Conservation (phyloP, 2,888 invertebrate genomes). For the Macrophya alboannulata region DNA sequence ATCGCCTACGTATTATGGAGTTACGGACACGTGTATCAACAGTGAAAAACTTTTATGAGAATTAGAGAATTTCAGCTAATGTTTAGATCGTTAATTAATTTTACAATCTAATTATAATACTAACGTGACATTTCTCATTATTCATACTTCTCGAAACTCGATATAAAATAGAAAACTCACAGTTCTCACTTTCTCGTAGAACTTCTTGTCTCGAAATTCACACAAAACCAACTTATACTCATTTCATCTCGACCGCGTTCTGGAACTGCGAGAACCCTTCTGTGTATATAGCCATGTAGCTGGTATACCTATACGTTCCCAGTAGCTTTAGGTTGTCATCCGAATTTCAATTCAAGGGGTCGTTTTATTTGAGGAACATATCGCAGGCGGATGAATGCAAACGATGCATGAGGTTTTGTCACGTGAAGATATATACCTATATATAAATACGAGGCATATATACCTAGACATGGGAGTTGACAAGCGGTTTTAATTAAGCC, state of each 20-base stretch:
- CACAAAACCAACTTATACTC: neutral
- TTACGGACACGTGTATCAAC: neutral
- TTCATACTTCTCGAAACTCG: neutral
- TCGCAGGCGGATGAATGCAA: slow-evolving; percentile 8
- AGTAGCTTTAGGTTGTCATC: slow-evolving; percentile 26
- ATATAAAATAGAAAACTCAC: neutral
- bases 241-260: neutral
- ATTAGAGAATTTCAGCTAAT: neutral
- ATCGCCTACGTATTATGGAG: neutral
- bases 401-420: slow-evolving; percentile 30
- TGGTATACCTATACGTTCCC: slow-evolving; percentile 16
- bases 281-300: neutral
- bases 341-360: slow-evolving; percentile 38
- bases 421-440: neutral
- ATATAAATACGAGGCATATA: neutral
- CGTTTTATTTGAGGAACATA: slow-evolving; percentile 26
- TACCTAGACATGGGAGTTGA: slow-evolving; percentile 11
- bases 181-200: neutral
- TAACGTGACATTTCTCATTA: neutral
- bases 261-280: neutral
- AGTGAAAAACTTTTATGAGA: neutral
- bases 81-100: neutral
- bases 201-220: neutral
- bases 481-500: slow-evolving; percentile 44
- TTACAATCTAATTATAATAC: neutral